Evolutionary conservation across 2,113 vertebrate species (phyloP), one percentile per base, ranked within the genome.

Genomic region (Ctenomys sociabilis): DNA sequence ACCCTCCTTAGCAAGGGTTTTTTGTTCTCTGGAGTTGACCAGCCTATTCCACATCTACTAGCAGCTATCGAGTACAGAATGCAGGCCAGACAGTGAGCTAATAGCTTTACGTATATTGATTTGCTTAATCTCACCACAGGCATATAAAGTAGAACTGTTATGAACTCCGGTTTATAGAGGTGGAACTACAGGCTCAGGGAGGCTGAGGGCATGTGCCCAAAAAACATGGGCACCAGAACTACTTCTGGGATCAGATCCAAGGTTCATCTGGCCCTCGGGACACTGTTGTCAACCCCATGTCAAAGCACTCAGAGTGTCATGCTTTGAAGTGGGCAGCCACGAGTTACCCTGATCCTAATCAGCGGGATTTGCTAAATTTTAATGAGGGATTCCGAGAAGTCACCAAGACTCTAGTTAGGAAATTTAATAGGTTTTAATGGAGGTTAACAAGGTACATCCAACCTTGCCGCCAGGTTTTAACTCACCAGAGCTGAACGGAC

Each of bases 381-480:
- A 97, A 95, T 95, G 96, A 97, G 96, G 90, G 92, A 95, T 91
- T 97, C 91, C 24, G 72, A 95, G 84, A 96, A 97, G 95, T 86
- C 78, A 75, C 96, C 95, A 63, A 92, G 93, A 93, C 88, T 75
- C 85, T 52, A 91, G 85, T 93, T 95, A 92, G 83, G 91, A 88
- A 93, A 92, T 95, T 95, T 97, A 98, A 97, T 96, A 85, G 95
- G 83, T 95, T 96, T 96, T 97, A 96, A 95, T 95, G 93, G 97
- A 97, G 96, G 96, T 97, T 97, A 98, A 97, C 95, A 96, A 98
- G 97, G 92, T 88, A 91, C 95, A 95, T 84, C 78, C 94, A 96
- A 85, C 94, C 93, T 95, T 90, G 75, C 85, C n/a, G 83, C 85
- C 96, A 93, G 93, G 95, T 93, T 97, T 97, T 88, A 95, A 92